These are phyloP conservation scores for Peromyscus attwateri DNA, from an alignment of 2,797 vertebrate genomes.

Conservation along the genomic window DNA sequence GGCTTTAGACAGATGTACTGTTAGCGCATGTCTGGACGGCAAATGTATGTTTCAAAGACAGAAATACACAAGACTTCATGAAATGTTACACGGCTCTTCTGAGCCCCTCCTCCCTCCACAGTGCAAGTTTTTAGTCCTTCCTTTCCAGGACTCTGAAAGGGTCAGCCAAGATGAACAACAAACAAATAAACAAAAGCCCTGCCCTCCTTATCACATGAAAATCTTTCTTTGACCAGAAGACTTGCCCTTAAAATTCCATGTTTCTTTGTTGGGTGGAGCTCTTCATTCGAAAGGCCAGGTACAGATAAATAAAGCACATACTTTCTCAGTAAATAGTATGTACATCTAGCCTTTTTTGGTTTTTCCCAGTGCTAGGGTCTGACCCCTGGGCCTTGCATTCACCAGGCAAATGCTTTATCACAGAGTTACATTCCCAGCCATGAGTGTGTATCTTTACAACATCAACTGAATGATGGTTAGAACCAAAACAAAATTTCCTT, in stretches of 20 bases:
- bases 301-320: background rate
- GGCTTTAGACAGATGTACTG: background rate
- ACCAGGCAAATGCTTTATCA: background rate
- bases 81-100: background rate
- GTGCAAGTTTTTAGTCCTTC: background rate
- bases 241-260: background rate
- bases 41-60: background rate
- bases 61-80: background rate
- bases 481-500: background rate
- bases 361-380: background rate
- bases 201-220: background rate
- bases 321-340: background rate
- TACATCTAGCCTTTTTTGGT: background rate
- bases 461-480: background rate
- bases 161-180: background rate
- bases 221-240: conserved; percentile 18
- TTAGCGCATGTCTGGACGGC: background rate
- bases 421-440: background rate
- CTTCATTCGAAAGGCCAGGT: background rate
- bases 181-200: background rate
- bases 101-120: background rate
- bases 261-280: background rate
- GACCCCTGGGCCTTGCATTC: background rate
- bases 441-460: background rate
- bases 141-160: background rate